Base-by-base conservation (phyloP, 2,888 invertebrate species). In the Tyria jacobaeae region DNA sequence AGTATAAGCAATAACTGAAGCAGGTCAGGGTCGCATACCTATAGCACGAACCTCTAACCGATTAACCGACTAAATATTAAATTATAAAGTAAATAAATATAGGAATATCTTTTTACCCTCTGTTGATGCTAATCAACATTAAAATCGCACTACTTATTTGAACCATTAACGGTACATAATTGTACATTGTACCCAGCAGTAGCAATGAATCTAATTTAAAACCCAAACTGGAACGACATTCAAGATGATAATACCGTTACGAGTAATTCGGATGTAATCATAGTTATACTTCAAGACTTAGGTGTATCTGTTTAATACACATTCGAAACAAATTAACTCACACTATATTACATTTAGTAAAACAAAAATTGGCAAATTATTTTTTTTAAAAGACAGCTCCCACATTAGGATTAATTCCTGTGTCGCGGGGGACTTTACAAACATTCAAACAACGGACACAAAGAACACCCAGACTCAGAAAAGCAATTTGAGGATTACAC, bases 111-210 rank as follows among this genome's bases (percentile, higher is more conserved):
- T 31, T n/a, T 7, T 31, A 31, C 27, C 7, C 27, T 6, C 7
- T 31, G 27, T 31, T 31, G 27, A 31, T 31, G 7, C 27, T 31
- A 31, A 44, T 44, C 34, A 44, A 55, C 44, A 31, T 17, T 27
- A 2, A 27, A 54, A 54, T 54, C 41, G 62, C 17, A 58, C 64
- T 39, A 72, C 66, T 63, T 75, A 21, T 62, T 62, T 39, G 52
- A 37, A 44, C 35, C 35, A 47, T 66, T 68, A 76, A 70, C 70
- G 64, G 75, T 66, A 70, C 50, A 57, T 51, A 70, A 73, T 73
- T 55, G 58, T 58, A 44, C 35, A 51, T 53, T 44, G 59, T 60
- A 57, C 27, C 62, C 60, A 58, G 41, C 7, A 57, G 64, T 61
- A 48, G 61, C 59, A 62, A 64, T 61, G 64, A 62, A 67, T 64